Base-by-base conservation (phyloP, 2,797 vertebrate genomes). In the Xiphorhynchus erythropygius region DNA sequence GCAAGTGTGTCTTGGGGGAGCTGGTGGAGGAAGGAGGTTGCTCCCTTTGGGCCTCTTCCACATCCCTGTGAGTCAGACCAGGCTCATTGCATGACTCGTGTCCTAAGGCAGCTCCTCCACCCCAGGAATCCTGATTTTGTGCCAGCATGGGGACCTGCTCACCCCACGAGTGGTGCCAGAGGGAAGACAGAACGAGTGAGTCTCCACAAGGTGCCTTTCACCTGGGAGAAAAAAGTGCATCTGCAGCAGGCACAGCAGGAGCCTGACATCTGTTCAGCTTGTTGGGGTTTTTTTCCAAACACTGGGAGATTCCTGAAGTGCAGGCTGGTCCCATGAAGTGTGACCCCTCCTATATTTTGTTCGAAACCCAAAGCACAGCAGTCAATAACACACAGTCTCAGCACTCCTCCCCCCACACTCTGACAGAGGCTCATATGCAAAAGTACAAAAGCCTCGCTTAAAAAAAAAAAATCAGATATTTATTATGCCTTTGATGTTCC, bases 401-500 rank as follows among this genome's bases (percentile, higher is more conserved):
- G 37, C 0, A 0, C 44, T 67, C 8, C 0, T 67, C 90, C 68
- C 90, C 18, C 68, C 2, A 0, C 1, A 3, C 65, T 91, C 75
- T 60, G 65, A 76, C 44, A 46, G 79, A 80, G 68, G 56, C 83
- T 89, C 11, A 0, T 18, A 68, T 7, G 74, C 67, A 50, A 35
- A 73, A 90, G 81, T 47, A 62, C 82, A 90, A 89, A 92, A 97
- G 96, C 94, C 81, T 91, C 32, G 3, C 47, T 32, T 57, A 37
- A 86, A 84, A 81, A 83, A 81, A 55, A 65, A 65, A 81, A 94
- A 84, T 86, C 70, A 96, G 94, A 94, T 97, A 97, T 96, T 95
- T 91, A 92, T 90, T 81, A 60, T 44, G 96, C 92, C 97, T 99
- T 99, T 99, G 98, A 99, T 99, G 98, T 99, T 98, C 98, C 98